Evolutionary conservation across 1,140 invertebrate genomes (phyloP), one percentile per base, ranked within the genome.

Genomic region (Carposina sasakii): DNA sequence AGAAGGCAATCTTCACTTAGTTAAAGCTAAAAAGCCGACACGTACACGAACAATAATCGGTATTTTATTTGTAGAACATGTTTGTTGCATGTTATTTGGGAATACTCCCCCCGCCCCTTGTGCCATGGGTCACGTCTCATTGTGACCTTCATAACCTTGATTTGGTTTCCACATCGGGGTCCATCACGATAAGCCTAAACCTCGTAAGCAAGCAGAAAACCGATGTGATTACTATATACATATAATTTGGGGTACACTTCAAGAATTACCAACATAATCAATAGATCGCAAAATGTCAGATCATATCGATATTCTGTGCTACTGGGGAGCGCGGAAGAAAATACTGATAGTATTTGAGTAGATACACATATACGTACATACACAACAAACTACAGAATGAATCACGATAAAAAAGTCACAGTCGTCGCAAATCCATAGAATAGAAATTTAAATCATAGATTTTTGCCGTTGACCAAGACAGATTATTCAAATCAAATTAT

Each of bases 91-190:
- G 57, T 54, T 52, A 71, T 64, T 65, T 46, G 67, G 54, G n/a
- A n/a, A n/a, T n/a, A 63, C 62, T 71, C 73, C 64, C 60, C 67
- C 64, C 64, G 66, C 64, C 63, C 60, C 56, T 53, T 60, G 66
- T 73, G 64, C 74, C 62, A 79, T 82, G 87, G 85, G 85, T 87
- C 88, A 89, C 88, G 88, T 89, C 87, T 84, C 87, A 82, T 63
- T 76, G 88, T 89, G 87, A 88, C 87, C 87, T 89, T 89, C 69
- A 64, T 77, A 86, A 87, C 87, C 84, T 89, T 89, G 89, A 91
- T 90, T 91, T 90, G 89, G 89, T 90, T 90, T 91, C 89, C 89
- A 90, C 86, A 89, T 71, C 84, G 84, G 85, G 82, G 81, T 87
- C 72, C 71, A 79, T 78, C 70, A 73, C 75, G 81, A n/a, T 76